phyloP scores from a whole-genome alignment of 2,797 vertebrate species.

The Potorous gilbertii region DNA sequence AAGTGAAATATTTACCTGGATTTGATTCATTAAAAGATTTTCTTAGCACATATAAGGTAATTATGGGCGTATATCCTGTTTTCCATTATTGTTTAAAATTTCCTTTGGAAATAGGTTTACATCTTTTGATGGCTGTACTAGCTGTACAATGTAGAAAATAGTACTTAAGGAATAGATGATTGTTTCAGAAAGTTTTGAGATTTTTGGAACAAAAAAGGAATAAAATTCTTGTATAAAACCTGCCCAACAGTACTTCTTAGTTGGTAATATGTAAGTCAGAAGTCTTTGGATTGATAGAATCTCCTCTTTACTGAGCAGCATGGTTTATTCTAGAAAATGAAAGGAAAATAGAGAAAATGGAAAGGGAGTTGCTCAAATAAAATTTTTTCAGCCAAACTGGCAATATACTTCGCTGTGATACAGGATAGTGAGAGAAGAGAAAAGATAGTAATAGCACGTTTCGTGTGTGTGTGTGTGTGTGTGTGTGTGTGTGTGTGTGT shows the following conservation, averaged over 20 bases:
- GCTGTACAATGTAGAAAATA: neutral
- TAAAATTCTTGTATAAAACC: neutral
- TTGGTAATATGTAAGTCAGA: neutral
- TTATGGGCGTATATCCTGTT: neutral
- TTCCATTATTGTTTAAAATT: neutral
- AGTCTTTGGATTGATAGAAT: neutral
- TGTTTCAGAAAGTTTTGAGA: conserved; percentile 21
- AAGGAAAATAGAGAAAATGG: conserved; percentile 40
- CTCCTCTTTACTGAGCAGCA: neutral
- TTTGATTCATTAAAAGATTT: neutral
- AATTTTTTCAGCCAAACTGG: neutral
- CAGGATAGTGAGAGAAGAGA: neutral
- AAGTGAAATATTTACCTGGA: neutral
- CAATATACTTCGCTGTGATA: neutral
- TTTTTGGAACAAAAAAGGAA: conserved; percentile 19
- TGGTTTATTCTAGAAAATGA: conserved; percentile 44
- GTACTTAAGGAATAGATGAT: neutral
- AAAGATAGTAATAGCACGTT: neutral
- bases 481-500: no score
- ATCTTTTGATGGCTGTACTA: neutral
- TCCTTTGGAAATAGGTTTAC: neutral
- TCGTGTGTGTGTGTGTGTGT: no score
- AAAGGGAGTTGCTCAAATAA: conserved; percentile 27
- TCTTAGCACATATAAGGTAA: neutral
- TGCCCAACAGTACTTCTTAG: neutral